Evolutionary conservation across 2,113 vertebrate species (phyloP).

Genomic region (Coracopsis vasa): DNA sequence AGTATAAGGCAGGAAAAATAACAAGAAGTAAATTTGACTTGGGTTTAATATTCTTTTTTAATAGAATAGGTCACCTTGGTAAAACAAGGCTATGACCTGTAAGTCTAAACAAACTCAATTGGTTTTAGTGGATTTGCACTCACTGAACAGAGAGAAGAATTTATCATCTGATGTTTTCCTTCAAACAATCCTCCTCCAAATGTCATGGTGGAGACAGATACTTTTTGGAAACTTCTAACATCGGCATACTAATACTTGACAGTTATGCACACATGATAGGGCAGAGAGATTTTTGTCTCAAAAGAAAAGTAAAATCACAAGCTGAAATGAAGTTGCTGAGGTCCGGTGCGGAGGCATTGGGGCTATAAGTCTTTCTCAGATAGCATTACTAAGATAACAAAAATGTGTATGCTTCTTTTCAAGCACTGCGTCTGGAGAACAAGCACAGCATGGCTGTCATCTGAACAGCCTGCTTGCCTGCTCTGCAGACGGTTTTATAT

Average conservation of each 20-base stretch:
- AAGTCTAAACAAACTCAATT: background rate
- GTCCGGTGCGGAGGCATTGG: background rate
- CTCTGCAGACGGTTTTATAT: constrained; percentile 6
- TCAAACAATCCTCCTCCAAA: background rate
- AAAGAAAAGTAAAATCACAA: background rate
- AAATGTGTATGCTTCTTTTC: background rate
- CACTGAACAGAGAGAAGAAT: background rate
- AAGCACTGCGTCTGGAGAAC: background rate
- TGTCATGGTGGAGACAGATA: background rate
- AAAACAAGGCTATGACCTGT: background rate
- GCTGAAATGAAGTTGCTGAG: background rate
- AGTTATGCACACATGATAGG: background rate
- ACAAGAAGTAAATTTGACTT: background rate
- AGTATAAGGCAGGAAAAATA: background rate
- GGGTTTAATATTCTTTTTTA: background rate
- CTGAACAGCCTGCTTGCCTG: constrained; percentile 33
- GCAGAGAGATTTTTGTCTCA: background rate
- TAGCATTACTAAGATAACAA: constrained; percentile 36
- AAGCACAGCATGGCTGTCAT: constrained; percentile 17
- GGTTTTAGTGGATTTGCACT: background rate
- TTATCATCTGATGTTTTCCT: background rate
- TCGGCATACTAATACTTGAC: background rate
- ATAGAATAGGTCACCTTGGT: background rate
- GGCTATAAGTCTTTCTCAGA: background rate
- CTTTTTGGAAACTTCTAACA: background rate